Conservation (phyloP, 2,888 invertebrate genomes). For the Clusia tigrina region DNA sequence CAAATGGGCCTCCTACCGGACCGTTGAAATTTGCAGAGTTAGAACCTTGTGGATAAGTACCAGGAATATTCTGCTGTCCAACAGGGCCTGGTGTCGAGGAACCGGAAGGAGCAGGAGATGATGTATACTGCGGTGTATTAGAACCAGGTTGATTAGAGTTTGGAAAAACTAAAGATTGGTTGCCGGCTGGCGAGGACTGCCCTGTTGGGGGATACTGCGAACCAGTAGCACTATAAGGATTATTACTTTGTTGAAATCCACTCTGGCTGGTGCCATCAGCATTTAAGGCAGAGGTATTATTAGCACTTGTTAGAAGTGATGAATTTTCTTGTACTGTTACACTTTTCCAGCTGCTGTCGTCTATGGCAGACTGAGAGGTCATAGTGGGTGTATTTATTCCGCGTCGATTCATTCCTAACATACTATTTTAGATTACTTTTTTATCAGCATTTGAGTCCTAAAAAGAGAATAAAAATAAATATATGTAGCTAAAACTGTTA, state of each 20-base stretch:
- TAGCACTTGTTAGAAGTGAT: slow-evolving; percentile 70
- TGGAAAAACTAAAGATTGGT: slow-evolving; percentile 71
- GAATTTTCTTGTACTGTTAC: slow-evolving; percentile 75
- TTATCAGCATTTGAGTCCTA: background rate
- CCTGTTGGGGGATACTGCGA: slow-evolving; percentile 76
- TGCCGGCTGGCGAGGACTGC: slow-evolving; percentile 78
- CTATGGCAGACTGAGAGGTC: slow-evolving; percentile 77
- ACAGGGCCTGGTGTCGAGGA: slow-evolving; percentile 83
- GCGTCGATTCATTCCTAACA: slow-evolving; percentile 83
- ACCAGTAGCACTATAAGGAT: slow-evolving; percentile 66
- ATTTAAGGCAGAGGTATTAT: slow-evolving; percentile 70
- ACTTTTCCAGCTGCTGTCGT: slow-evolving; percentile 84
- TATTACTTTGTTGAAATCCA: slow-evolving; percentile 68
- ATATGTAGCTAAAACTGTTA: too few species aligned
- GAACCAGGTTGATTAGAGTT: slow-evolving; percentile 78
- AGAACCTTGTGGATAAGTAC: slow-evolving; percentile 67
- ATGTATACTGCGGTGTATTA: slow-evolving; percentile 83
- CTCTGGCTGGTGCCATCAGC: slow-evolving; percentile 71
- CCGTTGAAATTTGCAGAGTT: slow-evolving; percentile 73
- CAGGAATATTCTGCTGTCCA: slow-evolving; percentile 69
- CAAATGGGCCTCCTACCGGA: slow-evolving; percentile 73
- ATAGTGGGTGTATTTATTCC: slow-evolving; percentile 68
- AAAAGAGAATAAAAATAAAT: background rate
- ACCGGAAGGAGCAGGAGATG: slow-evolving; percentile 84
- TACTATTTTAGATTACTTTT: background rate